These are phyloP conservation scores for Acrobasis suavella DNA, from an alignment of 2,888 invertebrate genomes.

Conservation along the genomic window DNA sequence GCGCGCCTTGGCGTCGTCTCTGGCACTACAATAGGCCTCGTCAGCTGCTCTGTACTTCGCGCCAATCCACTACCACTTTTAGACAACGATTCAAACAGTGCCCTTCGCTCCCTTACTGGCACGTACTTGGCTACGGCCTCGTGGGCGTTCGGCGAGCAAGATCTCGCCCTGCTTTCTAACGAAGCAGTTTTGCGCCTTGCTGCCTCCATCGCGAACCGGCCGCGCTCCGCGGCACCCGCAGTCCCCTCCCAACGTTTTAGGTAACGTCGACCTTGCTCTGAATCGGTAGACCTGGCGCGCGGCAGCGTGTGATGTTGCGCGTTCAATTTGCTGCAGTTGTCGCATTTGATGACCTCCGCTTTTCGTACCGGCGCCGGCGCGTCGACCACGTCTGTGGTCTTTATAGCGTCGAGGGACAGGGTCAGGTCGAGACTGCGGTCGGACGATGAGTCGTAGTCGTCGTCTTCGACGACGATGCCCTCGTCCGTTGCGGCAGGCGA, in stretches of 20 bases:
- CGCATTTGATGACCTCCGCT: constrained; percentile 73
- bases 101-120: constrained; percentile 87
- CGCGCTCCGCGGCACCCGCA: constrained; percentile 66
- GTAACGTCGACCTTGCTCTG: constrained; percentile 71
- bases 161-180: constrained; percentile 68
- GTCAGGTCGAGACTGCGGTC: constrained; percentile 81
- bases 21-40: constrained; percentile 59
- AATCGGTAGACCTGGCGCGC: constrained; percentile 64
- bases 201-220: constrained; percentile 68
- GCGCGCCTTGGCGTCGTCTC: constrained; percentile 83
- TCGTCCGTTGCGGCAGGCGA: constrained; percentile 78
- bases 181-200: constrained; percentile 72
- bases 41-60: constrained; percentile 84
- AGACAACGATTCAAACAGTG: constrained; percentile 87
- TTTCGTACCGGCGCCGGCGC: constrained; percentile 69
- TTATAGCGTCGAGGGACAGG: constrained; percentile 76
- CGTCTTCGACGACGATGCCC: constrained; percentile 80
- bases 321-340: constrained; percentile 73
- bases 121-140: constrained; percentile 84
- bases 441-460: constrained; percentile 81
- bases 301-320: constrained; percentile 73
- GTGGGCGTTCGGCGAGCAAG: constrained; percentile 74
- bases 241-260: constrained; percentile 75
- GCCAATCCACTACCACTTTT: constrained; percentile 83
- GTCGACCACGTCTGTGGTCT: constrained; percentile 70